Base-by-base conservation (phyloP, 2,797 vertebrate genomes). In the Scarus forsteni region DNA sequence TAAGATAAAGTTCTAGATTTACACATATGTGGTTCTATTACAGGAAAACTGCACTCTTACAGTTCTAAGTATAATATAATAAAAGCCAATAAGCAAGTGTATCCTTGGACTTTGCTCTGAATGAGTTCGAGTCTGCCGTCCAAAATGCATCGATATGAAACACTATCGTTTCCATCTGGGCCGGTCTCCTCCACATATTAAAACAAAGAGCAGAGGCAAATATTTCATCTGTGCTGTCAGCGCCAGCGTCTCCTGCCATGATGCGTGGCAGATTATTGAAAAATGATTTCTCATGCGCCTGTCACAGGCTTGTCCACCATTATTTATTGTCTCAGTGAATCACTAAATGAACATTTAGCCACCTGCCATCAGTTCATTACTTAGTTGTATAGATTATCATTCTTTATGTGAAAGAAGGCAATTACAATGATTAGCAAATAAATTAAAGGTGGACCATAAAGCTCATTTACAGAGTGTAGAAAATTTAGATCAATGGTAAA, bases 281-380 rank as follows among this genome's bases (percentile, higher is more conserved):
- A 92, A 93, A 93, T 89, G 81, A 92, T 93, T 93, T 87, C 86
- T 91, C 89, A 85, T 73, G 80, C 49, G 83, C 85, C 80, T 89
- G 91, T 91, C 92, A 87, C 80, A 83, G 86, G 72, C 89, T 81
- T 80, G 87, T 91, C 91, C 88, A 72, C 70, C 39, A 85, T 92
- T 93, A 92, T 93, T 93, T 92, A 93, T 93, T 92, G 90, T 89
- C 84, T 82, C 83, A 60, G 83, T 80, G 89, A 93, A 89, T 92
- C 88, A 90, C 90, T 89, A 90, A 88, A 92, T 85, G 86, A 92
- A 92, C 90, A 92, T 93, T 92, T 92, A 93, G 89, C 87, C 87
- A 92, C 92, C 90, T 92, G 91, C 88, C 89, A 92, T 83, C 88
- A 74, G 86, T 90, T 88, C 89, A 91, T 93, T 92, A 92, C 89